Evolutionary conservation across 2,888 invertebrate species (phyloP), one percentile per base, ranked within the genome.

Genomic region (Synanthedon myopaeformis): DNA sequence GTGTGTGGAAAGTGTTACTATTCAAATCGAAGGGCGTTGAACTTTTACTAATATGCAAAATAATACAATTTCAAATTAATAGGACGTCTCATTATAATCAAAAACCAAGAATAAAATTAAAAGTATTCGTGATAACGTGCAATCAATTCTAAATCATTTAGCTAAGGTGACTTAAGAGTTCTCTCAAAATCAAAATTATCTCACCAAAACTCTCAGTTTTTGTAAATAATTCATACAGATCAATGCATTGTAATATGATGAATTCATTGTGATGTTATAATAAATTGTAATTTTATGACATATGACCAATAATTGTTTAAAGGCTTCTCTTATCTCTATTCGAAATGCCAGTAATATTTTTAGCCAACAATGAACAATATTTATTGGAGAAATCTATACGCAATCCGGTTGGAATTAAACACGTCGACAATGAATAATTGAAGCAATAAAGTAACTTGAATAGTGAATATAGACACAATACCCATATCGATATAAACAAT

Each of bases 391-490:
- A 45, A 45, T 45, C 45, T 45, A 45, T 35, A 53, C 53, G 35
- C 23, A 51, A 49, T 52, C 54, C 51, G 51, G 51, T 54, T 49
- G 51, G 13, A 49, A 45, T 13, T 45, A 45, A 45, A 45, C 14
- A 45, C 45, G 5, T 45, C 14, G 45, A 45, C 45, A 45, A n/a
- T 45, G 45, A 45, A 4, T 45, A 45, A 45, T n/a, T 45, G 45
- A 45, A 14, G 45, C 1, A n/a, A 13, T 13, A 13, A 45, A 45
- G 6, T 45, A 13, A 14, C 14, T 13, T 45, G 45, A 45, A 45
- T 45, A 14, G 45, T 45, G 45, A n/a, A 45, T 45, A 45, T 6
- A 45, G 45, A 45, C 45, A 45, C 45, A 45, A 45, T 45, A n/a
- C 45, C n/a, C 45, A 14, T 45, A 45, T 45, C 45, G 3, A 45